Evolutionary conservation across 2,797 vertebrate genomes (phyloP), one percentile per base, ranked within the genome.

Genomic region (Lepidocolaptes lacrymiger): DNA sequence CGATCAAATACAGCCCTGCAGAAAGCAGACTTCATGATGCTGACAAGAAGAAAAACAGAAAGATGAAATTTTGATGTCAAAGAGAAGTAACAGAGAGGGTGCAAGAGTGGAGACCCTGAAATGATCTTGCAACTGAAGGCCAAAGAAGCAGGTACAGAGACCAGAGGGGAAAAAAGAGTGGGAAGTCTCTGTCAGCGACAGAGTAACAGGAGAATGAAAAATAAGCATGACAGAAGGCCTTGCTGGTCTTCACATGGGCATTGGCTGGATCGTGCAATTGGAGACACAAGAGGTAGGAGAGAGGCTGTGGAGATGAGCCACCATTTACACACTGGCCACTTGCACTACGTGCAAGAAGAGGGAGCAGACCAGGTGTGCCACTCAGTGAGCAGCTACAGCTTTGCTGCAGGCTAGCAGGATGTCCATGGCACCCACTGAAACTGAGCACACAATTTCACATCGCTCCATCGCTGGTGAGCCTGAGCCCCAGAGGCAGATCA

Each of bases 321-420:
- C 18, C 28, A 28, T 5, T 14, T 43, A 37, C 85, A 62, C 13
- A 12, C 4, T 24, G 51, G 58, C 36, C 43, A 79, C 79, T 7
- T 46, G 37, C 51, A 52, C 59, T 17, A 3, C 0, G 0, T 17
- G 49, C 46, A 85, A n/a, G 59, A 26, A 62, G 14, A 66, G 68
- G 20, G 49, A 43, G 10, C 37, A 32, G 39, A 22, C 1, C 30
- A 15, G 41, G 14, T 24, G 2, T 6, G 7, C 16, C 2, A 0
- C 7, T 39, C 20, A 6, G 30, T 10, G 28, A 44, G 39, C 0
- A 76, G 66, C 44, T 36, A 7, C 0, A 34, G 68, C 37, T 59
- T 23, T 41, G n/a, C 46, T 55, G 63, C 37, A n/a, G 19, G 52
- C 26, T 37, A 46, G 49, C 58, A 66, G 61, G 37, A 56, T 0